Percentiles rank a stretch among this genome's conserved stretches.
Evolutionary conservation across 2,113 vertebrate species (phyloP).

Genomic region (Salvator merianae): DNA sequence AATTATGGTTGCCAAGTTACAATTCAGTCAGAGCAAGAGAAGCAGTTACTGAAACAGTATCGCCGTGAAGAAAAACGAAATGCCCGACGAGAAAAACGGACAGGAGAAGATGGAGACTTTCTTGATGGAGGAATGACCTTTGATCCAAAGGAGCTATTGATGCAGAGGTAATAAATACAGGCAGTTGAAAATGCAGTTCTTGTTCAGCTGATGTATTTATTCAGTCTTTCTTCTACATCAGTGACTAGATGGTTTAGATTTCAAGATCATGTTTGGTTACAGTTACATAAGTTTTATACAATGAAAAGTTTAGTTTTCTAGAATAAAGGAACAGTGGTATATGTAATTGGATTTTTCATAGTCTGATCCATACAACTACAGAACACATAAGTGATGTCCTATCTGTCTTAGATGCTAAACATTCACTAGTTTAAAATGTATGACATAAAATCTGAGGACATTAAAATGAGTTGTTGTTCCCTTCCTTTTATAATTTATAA

Average conservation of each 20-base stretch:
- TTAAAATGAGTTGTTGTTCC: slow-evolving; percentile 53
- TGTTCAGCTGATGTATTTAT: slow-evolving; percentile 42
- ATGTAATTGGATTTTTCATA: slow-evolving; percentile 82
- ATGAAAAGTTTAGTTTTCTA: slow-evolving; percentile 75
- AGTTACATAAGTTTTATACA: slow-evolving; percentile 57
- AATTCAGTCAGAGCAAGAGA: slow-evolving; percentile 96
- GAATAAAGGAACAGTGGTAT: slow-evolving; percentile 74
- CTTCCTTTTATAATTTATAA: neutral
- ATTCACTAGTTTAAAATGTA: slow-evolving; percentile 63
- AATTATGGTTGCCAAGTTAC: slow-evolving; percentile 93
- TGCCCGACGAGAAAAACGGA: slow-evolving; percentile 85
- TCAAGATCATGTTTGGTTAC: slow-evolving; percentile 58
- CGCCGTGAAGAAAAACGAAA: slow-evolving; percentile 92
- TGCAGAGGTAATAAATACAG: slow-evolving; percentile 84
- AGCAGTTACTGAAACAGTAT: slow-evolving; percentile 88
- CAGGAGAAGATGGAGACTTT: slow-evolving; percentile 82
- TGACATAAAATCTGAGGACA: slow-evolving; percentile 61
- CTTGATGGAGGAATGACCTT: slow-evolving; percentile 80
- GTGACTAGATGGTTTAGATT: slow-evolving; percentile 53
- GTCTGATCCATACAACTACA: slow-evolving; percentile 67
- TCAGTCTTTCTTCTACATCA: slow-evolving; percentile 57
- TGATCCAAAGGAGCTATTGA: slow-evolving; percentile 89
- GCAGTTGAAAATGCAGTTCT: slow-evolving; percentile 57
- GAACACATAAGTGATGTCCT: too few relatives aligned
- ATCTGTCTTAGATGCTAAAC: slow-evolving; percentile 50